Base-by-base conservation (phyloP, 2,888 invertebrate species). In the Leptinotarsa rubiginosa region DNA sequence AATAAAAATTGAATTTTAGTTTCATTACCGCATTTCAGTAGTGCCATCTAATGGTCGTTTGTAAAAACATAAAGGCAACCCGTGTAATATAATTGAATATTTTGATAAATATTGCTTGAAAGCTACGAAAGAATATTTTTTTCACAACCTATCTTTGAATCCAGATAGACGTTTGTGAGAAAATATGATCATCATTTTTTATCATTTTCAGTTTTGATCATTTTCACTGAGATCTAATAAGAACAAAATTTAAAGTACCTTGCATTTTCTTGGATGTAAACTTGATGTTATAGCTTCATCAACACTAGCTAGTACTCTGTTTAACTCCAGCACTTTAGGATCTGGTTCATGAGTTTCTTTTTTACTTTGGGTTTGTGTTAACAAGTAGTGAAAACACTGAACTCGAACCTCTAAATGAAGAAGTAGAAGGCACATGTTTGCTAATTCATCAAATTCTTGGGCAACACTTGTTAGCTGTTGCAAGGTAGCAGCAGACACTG, bases 331-430 rank as follows among this genome's bases (percentile, higher is more conserved):
- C 59, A 94, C 94, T 86, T 93, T 92, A 56, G 92, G 91, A 88
- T 94, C 94, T 10, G 93, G 93, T 81, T 95, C 95, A 79, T 95
- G 92, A 70, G 92, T 92, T 86, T 94, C 94, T 82, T 93, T 92
- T 76, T 92, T 92, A 72, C 88, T 86, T 77, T 89, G 85, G 3
- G 85, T 85, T 73, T 87, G 87, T 0, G 87, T 87, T 73, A 87
- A 91, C 79, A 98, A 89, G 89, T 97, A 97, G 89, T 96, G 96
- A 89, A 98, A 98, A 88, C 98, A 98, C 86, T 97, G 97, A 62
- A 98, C 97, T 74, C 97, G 92, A 81, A 96, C 95, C 91, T 99
- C 98, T 81, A 98, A 90, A 90, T 98, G 98, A 70, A 98, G 89
- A 75, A 98, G 93, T 59, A 99, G 89, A 75, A 98, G 90, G 84